Base-by-base conservation (phyloP, 2,113 vertebrate species). In the Tragelaphus strepsiceros region DNA sequence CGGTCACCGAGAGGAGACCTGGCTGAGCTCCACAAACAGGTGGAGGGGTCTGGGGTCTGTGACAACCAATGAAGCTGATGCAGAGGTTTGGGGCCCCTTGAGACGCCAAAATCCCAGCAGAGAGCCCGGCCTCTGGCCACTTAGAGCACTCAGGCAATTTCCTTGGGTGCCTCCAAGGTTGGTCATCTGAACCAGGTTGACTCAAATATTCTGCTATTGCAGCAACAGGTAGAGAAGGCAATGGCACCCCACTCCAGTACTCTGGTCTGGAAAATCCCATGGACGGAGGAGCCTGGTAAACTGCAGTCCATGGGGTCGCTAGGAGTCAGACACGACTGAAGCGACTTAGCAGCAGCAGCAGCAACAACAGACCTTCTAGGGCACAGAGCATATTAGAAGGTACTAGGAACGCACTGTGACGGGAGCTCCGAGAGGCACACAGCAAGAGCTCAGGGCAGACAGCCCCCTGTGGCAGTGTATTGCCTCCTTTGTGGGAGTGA, bases 211-310 rank as follows among this genome's bases (percentile, higher is more conserved):
- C 82, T 84, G 82, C 24, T 39, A n/a, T 39, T 26, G 82, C 5
- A 84, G 54, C 54, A 35, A 26, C n/a, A 28, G 54, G 22, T 13
- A 1, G 61, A 62, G 61, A 62, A 62, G 28, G 13, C 6, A 28
- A 62, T 3, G 61, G 28, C 13, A 30, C 5, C 59, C 61, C 61
- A 62, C 28, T 62, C 61, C 61, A 62, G 61, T 7, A 0, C 14
- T 16, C 30, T 62, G 32, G 61, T 30, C 61, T 32, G 61, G 30
- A 62, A 62, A 62, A 62, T 32, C 13, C 61, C 61, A 62, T 3
- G 61, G 61, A 32, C 0, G 3, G 61, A 32, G 14, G 61, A 28
- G 61, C 0, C 6, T 62, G 14, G 6, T 16, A 0, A 28, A 28
- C 14, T 62, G 61, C 28, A 32, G 61, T 32, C 61, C 61, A 62